phyloP scores from a whole-genome alignment of 2,888 invertebrate species.

The Nemotelus pantherinus region DNA sequence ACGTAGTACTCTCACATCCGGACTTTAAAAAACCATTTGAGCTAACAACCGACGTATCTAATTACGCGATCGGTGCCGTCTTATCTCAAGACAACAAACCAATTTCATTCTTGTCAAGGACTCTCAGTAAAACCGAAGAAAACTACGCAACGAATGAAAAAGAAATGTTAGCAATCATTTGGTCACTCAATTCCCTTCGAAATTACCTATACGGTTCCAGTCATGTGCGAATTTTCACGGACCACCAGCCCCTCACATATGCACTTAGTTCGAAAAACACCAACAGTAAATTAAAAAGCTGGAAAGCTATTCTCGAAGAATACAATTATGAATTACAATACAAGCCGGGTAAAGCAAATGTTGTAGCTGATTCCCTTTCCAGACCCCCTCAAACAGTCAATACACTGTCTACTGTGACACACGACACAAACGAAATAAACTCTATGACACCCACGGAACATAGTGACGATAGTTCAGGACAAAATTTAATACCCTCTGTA shows the following conservation, averaged over 20 bases:
- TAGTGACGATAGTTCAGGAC: constrained; percentile 34
- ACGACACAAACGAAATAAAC: constrained; percentile 12
- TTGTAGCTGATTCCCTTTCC: constrained; percentile 41
- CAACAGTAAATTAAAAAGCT: too few relatives aligned
- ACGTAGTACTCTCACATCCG: not conserved
- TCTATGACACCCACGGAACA: constrained; percentile 23
- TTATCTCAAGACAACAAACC: constrained; percentile 7
- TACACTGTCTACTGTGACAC: not conserved
- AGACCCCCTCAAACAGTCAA: constrained; percentile 29
- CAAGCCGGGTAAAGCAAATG: constrained; percentile 44
- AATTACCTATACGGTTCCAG: constrained; percentile 48
- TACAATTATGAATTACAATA: constrained; percentile 46
- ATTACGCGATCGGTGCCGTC: constrained; percentile 43
- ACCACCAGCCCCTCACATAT: constrained; percentile 49
- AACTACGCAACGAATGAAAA: constrained; percentile 47
- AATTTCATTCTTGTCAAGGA: constrained; percentile 43
- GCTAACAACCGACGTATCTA: constrained; percentile 34
- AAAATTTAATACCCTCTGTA: constrained; percentile 38
- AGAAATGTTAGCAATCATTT: constrained; percentile 48
- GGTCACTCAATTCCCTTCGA: constrained; percentile 43
- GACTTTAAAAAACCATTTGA: constrained; percentile 20
- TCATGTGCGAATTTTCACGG: constrained; percentile 47
- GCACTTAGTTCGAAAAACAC: constrained; percentile 46
- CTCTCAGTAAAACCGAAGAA: constrained; percentile 47
- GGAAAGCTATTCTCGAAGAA: constrained; percentile 14